Conservation (phyloP, 2,113 vertebrate species). For the Proterorhinus semilunaris region DNA sequence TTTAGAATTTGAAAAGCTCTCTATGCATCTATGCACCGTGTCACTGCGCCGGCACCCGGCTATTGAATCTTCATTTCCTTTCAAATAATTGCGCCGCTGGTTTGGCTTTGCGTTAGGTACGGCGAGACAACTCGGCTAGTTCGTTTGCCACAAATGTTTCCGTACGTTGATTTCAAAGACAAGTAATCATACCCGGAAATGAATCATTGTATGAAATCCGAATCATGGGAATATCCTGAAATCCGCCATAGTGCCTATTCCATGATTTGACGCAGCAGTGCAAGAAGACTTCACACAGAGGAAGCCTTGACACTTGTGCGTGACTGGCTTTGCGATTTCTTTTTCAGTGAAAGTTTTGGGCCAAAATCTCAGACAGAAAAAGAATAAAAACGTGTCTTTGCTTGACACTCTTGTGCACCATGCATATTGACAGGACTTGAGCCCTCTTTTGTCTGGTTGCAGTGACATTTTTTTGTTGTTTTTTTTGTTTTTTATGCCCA, state of each 20-base stretch:
- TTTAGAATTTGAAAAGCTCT: constrained; percentile 27
- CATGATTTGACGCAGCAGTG: constrained; percentile 19
- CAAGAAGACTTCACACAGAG: constrained; percentile 23
- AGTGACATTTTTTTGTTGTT: not conserved
- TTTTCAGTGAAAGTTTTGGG: constrained; percentile 5
- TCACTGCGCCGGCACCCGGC: not conserved
- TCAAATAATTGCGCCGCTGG: not conserved
- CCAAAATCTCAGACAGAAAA: constrained; percentile 12
- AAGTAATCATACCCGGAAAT: constrained; percentile 16
- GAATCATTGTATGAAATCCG: constrained; percentile 30
- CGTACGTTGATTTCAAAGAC: constrained; percentile 7
- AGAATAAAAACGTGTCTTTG: constrained; percentile 3
- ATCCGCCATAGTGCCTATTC: constrained; percentile 1
- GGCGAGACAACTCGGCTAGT: not conserved
- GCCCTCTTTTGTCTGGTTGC: constrained; percentile 1
- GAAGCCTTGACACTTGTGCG: constrained; percentile 3
- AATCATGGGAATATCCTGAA: constrained; percentile 15
- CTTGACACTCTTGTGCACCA: not conserved
- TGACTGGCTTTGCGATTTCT: not conserved
- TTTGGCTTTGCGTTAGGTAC: not conserved
- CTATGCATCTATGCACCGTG: constrained; percentile 21
- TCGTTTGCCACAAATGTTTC: constrained; percentile 23
- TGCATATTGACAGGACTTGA: constrained; percentile 3
- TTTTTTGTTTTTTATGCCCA: not conserved
- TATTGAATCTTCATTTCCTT: not conserved